Conservation (phyloP, 2,797 vertebrate genomes). For the Denticeps clupeoides region DNA sequence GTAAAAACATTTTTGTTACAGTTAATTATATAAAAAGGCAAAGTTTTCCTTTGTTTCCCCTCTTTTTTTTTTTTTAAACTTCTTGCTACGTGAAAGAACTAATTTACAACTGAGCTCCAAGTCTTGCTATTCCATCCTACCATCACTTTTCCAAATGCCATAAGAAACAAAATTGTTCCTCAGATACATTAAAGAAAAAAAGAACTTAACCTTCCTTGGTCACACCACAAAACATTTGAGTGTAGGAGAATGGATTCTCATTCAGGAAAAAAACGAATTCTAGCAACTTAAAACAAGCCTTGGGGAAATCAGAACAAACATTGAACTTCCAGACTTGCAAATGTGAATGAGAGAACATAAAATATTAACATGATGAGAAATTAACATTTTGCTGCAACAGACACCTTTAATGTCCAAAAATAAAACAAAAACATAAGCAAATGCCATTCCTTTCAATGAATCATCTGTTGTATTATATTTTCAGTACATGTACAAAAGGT, state of each 20-base stretch:
- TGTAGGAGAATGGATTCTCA: too few species aligned
- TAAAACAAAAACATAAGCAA: conserved; percentile 15
- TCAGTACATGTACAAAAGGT: conserved; percentile 31
- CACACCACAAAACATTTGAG: conserved; percentile 21
- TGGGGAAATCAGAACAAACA: conserved; percentile 1
- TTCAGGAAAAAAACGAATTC: too few species aligned
- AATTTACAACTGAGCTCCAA: conserved; percentile 44
- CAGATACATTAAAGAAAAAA: conserved; percentile 20
- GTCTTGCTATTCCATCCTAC: conserved; percentile 32
- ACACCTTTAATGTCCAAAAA: conserved; percentile 24
- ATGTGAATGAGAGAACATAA: conserved; percentile 27
- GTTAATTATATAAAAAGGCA: conserved; percentile 48
- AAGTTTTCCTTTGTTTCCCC: conserved; percentile 21
- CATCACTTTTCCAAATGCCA: conserved; percentile 19
- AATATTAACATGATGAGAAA: conserved; percentile 23
- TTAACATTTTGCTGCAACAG: conserved; percentile 18
- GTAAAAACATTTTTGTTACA: conserved; percentile 45
- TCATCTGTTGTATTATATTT: too few species aligned
- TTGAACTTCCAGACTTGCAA: conserved; percentile 11
- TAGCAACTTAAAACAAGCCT: conserved; percentile 20
- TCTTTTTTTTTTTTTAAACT: conserved; percentile 13
- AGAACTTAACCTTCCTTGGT: conserved; percentile 17
- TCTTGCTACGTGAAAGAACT: conserved; percentile 47
- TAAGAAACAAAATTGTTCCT: conserved; percentile 21
- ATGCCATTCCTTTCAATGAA: too few species aligned